phyloP scores from a whole-genome alignment of 2,113 vertebrate species.

The Tricholaema leucomelas region DNA sequence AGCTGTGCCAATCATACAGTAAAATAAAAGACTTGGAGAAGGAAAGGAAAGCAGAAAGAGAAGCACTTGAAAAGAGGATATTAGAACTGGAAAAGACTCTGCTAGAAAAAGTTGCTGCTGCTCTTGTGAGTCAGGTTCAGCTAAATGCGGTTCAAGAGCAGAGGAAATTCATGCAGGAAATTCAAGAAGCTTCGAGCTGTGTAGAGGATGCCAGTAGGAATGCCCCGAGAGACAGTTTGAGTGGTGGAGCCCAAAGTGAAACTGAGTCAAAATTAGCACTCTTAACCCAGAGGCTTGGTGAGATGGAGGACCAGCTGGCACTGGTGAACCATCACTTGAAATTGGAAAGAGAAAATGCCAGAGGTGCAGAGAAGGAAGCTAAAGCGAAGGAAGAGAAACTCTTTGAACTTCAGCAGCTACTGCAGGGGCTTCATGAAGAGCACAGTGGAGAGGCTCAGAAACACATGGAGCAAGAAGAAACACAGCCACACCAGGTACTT shows the following conservation, averaged over 20 bases:
- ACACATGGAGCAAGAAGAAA: conserved; percentile 1
- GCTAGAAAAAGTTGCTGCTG: conserved; percentile 82
- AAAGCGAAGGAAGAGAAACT: conserved; percentile 83
- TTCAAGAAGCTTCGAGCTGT: not conserved
- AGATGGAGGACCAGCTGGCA: conserved; percentile 81
- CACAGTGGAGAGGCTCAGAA: conserved; percentile 25
- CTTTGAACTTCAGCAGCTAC: conserved; percentile 78
- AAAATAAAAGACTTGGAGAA: conserved; percentile 76
- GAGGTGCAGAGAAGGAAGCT: conserved; percentile 81
- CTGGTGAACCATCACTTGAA: conserved; percentile 79
- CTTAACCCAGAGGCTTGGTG: conserved; percentile 80
- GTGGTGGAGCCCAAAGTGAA: conserved; percentile 9
- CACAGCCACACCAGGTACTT: conserved; percentile 5
- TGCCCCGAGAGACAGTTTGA: not conserved
- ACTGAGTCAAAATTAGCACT: conserved; percentile 65
- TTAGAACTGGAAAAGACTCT: conserved; percentile 80
- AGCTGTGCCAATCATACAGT: conserved; percentile 73
- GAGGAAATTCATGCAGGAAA: conserved; percentile 22
- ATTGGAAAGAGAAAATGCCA: conserved; percentile 83
- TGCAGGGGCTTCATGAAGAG: conserved; percentile 71
- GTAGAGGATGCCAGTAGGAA: conserved; percentile 13
- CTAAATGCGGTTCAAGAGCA: conserved; percentile 82
- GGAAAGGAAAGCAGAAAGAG: conserved; percentile 72
- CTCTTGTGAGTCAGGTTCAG: conserved; percentile 83
- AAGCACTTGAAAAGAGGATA: conserved; percentile 74